phyloP scores from a whole-genome alignment of 2,797 vertebrate genomes.

The Brachyalestes nurse region DNA sequence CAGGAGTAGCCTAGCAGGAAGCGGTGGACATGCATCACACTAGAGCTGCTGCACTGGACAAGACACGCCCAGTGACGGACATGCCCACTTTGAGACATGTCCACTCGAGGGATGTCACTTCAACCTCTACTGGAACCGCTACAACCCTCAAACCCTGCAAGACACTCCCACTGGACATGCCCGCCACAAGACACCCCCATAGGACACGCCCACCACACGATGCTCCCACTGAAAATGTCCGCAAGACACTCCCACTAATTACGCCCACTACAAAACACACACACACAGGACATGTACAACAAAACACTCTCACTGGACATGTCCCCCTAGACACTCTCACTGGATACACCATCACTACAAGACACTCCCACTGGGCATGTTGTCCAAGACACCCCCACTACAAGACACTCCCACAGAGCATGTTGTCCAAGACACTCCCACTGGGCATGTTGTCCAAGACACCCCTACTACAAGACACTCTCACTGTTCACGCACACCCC shows the following conservation, averaged over 20 bases:
- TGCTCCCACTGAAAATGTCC: not conserved
- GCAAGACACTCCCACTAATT: not conserved
- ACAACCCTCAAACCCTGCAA: not conserved
- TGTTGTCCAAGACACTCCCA: not conserved
- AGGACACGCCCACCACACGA: not conserved
- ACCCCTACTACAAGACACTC: not conserved
- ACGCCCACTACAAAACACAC: no score
- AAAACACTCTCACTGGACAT: not conserved
- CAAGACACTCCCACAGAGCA: no score
- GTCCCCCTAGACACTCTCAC: not conserved
- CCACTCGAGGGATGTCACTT: not conserved
- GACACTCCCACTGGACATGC: not conserved
- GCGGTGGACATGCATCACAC: not conserved
- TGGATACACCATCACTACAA: not conserved
- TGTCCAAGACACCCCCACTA: not conserved
- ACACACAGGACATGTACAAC: not conserved
- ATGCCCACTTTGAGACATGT: not conserved
- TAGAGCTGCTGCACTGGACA: not conserved
- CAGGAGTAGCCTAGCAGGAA: constrained; percentile 32
- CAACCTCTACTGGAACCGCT: not conserved
- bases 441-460: not conserved
- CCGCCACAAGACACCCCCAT: not conserved
- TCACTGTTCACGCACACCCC: no score
- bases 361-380: not conserved
- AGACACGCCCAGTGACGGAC: not conserved